Percentiles rank a stretch among this genome's conserved stretches.
These are phyloP conservation scores for Laspeyria flexula DNA, from an alignment of 2,888 invertebrate species.

Conservation along the genomic window DNA sequence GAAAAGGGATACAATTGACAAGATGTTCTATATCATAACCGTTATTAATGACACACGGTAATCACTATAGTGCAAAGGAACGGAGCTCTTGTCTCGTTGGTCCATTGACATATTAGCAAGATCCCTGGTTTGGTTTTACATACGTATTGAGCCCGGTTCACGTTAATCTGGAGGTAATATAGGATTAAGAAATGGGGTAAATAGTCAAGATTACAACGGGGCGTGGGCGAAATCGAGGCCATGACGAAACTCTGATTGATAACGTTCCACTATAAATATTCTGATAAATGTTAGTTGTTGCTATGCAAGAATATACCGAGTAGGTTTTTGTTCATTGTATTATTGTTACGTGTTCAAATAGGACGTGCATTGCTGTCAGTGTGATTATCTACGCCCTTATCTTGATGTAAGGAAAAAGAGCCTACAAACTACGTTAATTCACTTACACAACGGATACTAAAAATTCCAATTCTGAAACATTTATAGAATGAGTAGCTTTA, in stretches of 20 bases:
- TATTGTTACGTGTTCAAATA: slow-evolving; percentile 33
- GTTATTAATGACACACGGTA: slow-evolving; percentile 31
- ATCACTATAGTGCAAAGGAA: slow-evolving; percentile 15
- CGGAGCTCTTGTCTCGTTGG: slow-evolving; percentile 39
- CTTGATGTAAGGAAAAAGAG: slow-evolving; percentile 29
- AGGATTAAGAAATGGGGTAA: slow-evolving; percentile 80
- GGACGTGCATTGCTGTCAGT: slow-evolving; percentile 28
- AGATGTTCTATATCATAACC: slow-evolving; percentile 44
- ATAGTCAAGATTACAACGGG: slow-evolving; percentile 73
- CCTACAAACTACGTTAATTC: slow-evolving; percentile 1
- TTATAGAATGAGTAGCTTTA: slow-evolving; percentile 3
- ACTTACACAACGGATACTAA: slow-evolving; percentile 2
- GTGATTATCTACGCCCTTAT: slow-evolving; percentile 22
- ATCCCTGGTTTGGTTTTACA: slow-evolving; percentile 28
- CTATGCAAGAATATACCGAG: slow-evolving; percentile 51
- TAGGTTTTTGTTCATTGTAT: slow-evolving; percentile 32
- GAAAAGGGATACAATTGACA: slow-evolving; percentile 60
- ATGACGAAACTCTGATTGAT: slow-evolving; percentile 81
- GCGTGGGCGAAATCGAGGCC: slow-evolving; percentile 79
- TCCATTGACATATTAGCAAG: slow-evolving; percentile 37
- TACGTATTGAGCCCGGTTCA: slow-evolving; percentile 34
- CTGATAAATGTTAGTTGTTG: slow-evolving; percentile 65
- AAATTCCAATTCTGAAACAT: slow-evolving; percentile 10
- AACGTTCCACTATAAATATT: slow-evolving; percentile 66
- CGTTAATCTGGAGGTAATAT: slow-evolving; percentile 53